These are phyloP conservation scores for Malurus leucopterus DNA, from an alignment of 2,797 vertebrate genomes.

Conservation along the genomic window DNA sequence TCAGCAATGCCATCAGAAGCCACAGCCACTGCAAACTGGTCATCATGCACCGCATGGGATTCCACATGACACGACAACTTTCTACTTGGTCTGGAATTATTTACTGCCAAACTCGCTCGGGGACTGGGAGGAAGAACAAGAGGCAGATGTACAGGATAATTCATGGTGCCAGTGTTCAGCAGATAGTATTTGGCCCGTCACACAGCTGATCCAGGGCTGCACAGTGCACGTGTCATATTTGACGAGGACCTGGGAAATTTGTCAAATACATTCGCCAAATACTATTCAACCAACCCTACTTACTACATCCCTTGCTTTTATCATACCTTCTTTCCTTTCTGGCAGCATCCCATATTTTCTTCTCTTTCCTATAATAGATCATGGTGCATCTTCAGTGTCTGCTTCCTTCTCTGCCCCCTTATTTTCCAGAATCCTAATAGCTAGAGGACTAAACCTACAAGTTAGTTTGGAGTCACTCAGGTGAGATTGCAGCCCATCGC, in stretches of 20 bases:
- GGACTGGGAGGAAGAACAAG: neutral
- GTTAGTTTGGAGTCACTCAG: slow-evolving; percentile 43
- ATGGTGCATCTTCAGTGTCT: slow-evolving; percentile 60
- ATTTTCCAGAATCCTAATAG: slow-evolving; percentile 58
- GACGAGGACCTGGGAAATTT: slow-evolving; percentile 55
- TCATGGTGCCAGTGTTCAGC: slow-evolving; percentile 38
- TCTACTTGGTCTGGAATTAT: neutral
- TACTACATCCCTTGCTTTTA: slow-evolving; percentile 63
- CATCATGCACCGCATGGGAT: slow-evolving; percentile 28
- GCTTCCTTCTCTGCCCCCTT: slow-evolving; percentile 55
- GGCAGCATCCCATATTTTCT: slow-evolving; percentile 66
- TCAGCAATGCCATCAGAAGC: slow-evolving; percentile 60
- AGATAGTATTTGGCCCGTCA: slow-evolving; percentile 62
- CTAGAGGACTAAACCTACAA: slow-evolving; percentile 62
- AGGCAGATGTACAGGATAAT: neutral
- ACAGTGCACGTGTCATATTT: slow-evolving; percentile 45
- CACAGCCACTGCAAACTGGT: slow-evolving; percentile 44
- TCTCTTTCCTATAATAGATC: slow-evolving; percentile 66
- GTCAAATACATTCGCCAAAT: slow-evolving; percentile 62
- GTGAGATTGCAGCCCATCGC: neutral
- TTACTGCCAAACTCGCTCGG: slow-evolving; percentile 40
- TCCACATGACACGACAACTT: slow-evolving; percentile 12
- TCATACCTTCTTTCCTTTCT: slow-evolving; percentile 56
- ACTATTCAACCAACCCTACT: slow-evolving; percentile 60
- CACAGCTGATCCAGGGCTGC: slow-evolving; percentile 31